These are phyloP conservation scores for Drosophila yooni DNA, from an alignment of 2,888 invertebrate species.

Conservation along the genomic window DNA sequence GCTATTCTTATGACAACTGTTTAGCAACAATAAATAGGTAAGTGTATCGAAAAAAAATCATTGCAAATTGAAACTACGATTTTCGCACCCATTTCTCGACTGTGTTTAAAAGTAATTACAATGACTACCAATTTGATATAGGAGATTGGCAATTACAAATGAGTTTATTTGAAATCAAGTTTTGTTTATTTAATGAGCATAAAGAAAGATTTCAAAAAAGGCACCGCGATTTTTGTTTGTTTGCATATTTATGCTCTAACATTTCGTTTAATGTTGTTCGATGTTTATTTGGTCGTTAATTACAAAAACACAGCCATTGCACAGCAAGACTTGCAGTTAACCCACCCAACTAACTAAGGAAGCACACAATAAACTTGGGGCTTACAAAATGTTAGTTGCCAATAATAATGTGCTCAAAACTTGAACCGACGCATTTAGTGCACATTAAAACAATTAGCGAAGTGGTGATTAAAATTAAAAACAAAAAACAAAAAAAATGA, in stretches of 20 bases:
- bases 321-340: not conserved
- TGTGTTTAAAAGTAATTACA: not conserved
- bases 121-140: not conserved
- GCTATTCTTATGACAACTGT: not conserved
- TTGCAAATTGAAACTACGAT: not conserved
- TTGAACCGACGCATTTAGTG: conserved; percentile 45
- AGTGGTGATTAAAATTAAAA: conserved; percentile 28
- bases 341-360: not conserved
- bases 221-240: too few species aligned
- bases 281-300: not conserved
- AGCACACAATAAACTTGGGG: conserved; percentile 4
- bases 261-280: not conserved
- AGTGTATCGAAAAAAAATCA: not conserved
- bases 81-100: not conserved
- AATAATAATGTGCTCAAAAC: conserved; percentile 31
- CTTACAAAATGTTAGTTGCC: conserved; percentile 17
- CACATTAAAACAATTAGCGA: conserved; percentile 63
- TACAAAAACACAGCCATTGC: not conserved
- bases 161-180: not conserved
- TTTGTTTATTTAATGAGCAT: not conserved
- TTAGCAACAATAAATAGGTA: not conserved
- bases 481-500: conserved; percentile 21
- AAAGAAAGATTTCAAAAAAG: not conserved
- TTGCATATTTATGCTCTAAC: too few species aligned
- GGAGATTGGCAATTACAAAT: not conserved